Conservation (phyloP, 1,140 invertebrate genomes). For the Lepidostoma basale region DNA sequence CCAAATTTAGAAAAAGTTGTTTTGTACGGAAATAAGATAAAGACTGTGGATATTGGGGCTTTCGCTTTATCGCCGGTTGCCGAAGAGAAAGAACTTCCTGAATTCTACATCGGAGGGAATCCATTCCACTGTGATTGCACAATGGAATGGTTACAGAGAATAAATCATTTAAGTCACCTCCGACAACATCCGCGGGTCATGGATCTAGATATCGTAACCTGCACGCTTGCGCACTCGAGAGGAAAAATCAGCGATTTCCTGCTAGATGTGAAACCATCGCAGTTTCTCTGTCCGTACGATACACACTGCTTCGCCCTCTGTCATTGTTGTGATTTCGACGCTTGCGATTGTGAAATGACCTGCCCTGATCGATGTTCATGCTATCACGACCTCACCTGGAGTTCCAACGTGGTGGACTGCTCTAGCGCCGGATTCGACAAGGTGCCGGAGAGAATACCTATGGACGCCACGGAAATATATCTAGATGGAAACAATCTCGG, state of each 20-base stretch:
- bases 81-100: constrained; percentile 69
- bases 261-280: constrained; percentile 76
- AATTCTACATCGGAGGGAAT: constrained; percentile 82
- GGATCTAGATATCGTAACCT: constrained; percentile 84
- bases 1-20: constrained; percentile 76
- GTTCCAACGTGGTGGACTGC: constrained; percentile 89
- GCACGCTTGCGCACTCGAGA: constrained; percentile 79
- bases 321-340: constrained; percentile 90
- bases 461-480: constrained; percentile 90
- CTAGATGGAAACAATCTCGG: constrained; percentile 85
- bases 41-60: constrained; percentile 73
- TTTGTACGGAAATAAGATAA: constrained; percentile 76
- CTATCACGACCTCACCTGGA: constrained; percentile 90
- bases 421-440: constrained; percentile 74
- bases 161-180: constrained; percentile 74
- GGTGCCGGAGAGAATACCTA: constrained; percentile 81
- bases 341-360: constrained; percentile 90
- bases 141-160: constrained; percentile 84
- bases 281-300: constrained; percentile 86
- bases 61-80: constrained; percentile 70
- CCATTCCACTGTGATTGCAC: constrained; percentile 83
- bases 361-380: constrained; percentile 87
- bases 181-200: constrained; percentile 82
- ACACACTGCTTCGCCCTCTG: constrained; percentile 87
- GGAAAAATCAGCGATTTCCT: constrained; percentile 70